Evolutionary conservation across 2,113 vertebrate genomes (phyloP).

Genomic region (Rhynchomys soricoides): DNA sequence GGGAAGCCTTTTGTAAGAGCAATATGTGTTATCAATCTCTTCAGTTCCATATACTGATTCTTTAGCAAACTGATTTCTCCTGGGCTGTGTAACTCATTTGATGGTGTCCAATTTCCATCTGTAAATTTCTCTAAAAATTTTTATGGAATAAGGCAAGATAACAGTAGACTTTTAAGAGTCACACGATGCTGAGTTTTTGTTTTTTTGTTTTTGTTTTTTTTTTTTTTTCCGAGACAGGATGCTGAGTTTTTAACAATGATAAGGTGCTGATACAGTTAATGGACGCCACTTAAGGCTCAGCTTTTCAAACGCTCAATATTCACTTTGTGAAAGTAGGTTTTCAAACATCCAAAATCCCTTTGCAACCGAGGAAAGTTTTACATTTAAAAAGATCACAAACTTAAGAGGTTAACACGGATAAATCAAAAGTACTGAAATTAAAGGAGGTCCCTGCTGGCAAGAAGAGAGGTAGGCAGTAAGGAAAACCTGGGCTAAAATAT

Average conservation of each 20-base stretch:
- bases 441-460: conserved; percentile 42
- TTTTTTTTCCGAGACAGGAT: no score
- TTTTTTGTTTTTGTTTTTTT: no score
- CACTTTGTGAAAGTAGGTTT: conserved; percentile 61
- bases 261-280: not conserved
- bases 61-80: not conserved
- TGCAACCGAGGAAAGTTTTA: conserved; percentile 57
- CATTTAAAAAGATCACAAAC: conserved; percentile 59
- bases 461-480: not conserved
- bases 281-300: not conserved
- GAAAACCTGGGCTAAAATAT: conserved; percentile 36
- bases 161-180: not conserved
- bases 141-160: not conserved
- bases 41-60: not conserved
- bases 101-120: conserved; percentile 53
- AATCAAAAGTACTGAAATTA: conserved; percentile 58
- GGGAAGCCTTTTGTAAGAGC: not conserved
- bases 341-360: conserved; percentile 55
- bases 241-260: not conserved
- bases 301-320: conserved; percentile 52
- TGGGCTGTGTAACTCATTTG: conserved; percentile 4
- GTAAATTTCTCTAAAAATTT: conserved; percentile 6
- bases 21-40: not conserved
- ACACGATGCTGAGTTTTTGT: not conserved
- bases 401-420: conserved; percentile 28